These are phyloP conservation scores for Neocrepidodera transversa DNA, from an alignment of 2,888 invertebrate species.

Conservation along the genomic window DNA sequence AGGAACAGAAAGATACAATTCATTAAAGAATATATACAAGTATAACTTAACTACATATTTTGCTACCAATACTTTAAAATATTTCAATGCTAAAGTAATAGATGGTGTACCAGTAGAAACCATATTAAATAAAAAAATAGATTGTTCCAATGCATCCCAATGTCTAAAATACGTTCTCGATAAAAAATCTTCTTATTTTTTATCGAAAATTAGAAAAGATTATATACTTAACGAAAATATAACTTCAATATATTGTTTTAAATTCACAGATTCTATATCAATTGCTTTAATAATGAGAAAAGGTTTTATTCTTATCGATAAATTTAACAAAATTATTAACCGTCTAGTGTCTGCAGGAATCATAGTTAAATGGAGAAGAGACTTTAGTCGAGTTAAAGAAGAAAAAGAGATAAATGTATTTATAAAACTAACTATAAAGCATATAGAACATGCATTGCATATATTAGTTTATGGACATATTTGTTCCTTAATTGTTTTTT, in stretches of 20 bases:
- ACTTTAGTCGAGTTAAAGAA: too few relatives aligned
- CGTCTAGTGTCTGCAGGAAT: neutral
- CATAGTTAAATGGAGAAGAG: neutral
- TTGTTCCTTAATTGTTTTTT: too few relatives aligned
- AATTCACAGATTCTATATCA: neutral
- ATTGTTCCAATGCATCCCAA: neutral
- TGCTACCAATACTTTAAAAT: neutral
- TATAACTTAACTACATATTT: neutral
- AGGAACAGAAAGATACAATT: neutral
- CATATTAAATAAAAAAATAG: neutral
- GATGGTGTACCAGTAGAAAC: neutral
- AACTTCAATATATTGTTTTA: neutral
- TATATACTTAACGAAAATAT: neutral
- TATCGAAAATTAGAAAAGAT: neutral
- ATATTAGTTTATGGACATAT: too few relatives aligned
- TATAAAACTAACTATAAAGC: too few relatives aligned
- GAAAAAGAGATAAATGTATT: too few relatives aligned
- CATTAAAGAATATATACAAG: neutral
- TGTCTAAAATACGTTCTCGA: neutral
- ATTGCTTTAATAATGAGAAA: neutral
- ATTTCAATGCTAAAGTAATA: neutral
- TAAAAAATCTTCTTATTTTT: neutral
- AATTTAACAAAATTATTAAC: neutral
- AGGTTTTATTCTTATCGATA: neutral
- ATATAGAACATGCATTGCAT: too few relatives aligned